Evolutionary conservation across 2,113 vertebrate species (phyloP).

Genomic region (Perccottus glenii): DNA sequence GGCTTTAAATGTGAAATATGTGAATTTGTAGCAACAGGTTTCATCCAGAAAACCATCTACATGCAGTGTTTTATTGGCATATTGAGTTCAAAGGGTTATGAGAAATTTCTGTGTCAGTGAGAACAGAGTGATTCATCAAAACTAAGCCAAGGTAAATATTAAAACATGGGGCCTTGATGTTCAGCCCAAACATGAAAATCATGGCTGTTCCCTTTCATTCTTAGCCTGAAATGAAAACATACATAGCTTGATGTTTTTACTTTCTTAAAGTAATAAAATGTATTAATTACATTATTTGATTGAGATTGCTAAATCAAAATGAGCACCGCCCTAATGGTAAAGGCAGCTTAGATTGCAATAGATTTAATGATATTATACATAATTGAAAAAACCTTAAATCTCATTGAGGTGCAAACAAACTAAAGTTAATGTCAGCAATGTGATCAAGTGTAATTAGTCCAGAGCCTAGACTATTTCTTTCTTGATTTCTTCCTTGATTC

Average conservation of each 20-base stretch:
- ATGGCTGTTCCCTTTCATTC: neutral
- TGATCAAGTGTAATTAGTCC: no score
- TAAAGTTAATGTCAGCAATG: no score
- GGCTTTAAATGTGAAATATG: no score
- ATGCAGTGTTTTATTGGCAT: neutral
- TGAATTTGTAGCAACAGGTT: no score
- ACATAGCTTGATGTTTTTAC: constrained; percentile 16
- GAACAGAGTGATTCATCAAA: constrained; percentile 33
- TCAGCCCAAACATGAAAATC: constrained; percentile 2
- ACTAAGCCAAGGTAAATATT: constrained; percentile 20
- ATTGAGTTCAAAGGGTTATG: constrained; percentile 12
- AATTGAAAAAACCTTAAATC: no score
- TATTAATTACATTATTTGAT: neutral
- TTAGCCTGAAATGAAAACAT: constrained; percentile 13
- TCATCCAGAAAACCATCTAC: neutral
- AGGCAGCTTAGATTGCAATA: no score
- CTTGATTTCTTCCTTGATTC: no score
- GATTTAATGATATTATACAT: no score
- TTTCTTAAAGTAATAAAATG: neutral
- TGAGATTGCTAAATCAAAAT: no score
- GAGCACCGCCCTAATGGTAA: no score
- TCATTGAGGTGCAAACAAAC: no score
- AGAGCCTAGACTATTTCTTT: no score
- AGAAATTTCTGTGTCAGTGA: constrained; percentile 28
- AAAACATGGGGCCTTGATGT: constrained; percentile 4